Evolutionary conservation across 2,113 vertebrate genomes (phyloP).

Genomic region (Pan troglodytes): NHGRI_mPanTro3-v2.1_pri NC_072416.2:13584501-13585000

Average conservation of each 20-base stretch:
- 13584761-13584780: not conserved
- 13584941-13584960: not conserved
- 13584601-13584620: not conserved
- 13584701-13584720: not conserved
- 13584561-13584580: not conserved
- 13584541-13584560: not conserved
- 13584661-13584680: fast-evolving
- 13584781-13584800: not conserved
- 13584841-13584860: not conserved
- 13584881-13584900: not conserved
- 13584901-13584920: not conserved
- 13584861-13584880: not conserved
- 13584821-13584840: not conserved
- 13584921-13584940: not conserved
- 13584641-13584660: not conserved
- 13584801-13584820: not conserved
- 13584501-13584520: not conserved
- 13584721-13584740: not conserved
- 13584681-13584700: not conserved
- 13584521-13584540: not conserved
- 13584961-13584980: too few relatives aligned
- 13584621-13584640: not conserved
- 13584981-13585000: too few relatives aligned
- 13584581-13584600: not conserved
- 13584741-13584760: not conserved